phyloP scores from a whole-genome alignment of 2,888 invertebrate species.

The Drosophila siamana region DNA sequence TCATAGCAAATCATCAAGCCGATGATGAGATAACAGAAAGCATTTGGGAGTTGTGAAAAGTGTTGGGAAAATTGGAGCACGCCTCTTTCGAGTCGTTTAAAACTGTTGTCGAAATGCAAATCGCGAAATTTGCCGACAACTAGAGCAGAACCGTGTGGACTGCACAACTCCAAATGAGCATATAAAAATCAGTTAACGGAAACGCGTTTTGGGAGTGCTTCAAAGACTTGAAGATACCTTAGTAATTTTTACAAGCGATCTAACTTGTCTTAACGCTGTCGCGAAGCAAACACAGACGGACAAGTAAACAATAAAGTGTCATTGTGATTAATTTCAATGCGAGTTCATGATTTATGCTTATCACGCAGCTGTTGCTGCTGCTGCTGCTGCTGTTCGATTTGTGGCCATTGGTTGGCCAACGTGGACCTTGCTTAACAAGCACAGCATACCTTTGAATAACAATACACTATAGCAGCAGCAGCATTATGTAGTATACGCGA shows the following conservation, averaged over 20 bases:
- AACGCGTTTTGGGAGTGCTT: neutral
- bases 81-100: neutral
- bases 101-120: slow-evolving; percentile 1
- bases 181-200: neutral
- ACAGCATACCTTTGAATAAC: slow-evolving; percentile 1
- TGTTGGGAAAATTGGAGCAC: neutral
- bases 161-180: neutral
- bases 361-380: slow-evolving; percentile 22
- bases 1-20: neutral
- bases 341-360: slow-evolving; percentile 20
- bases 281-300: too few species aligned
- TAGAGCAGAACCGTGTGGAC: neutral
- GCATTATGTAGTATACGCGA: slow-evolving; percentile 1
- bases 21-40: neutral
- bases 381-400: neutral
- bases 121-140: neutral
- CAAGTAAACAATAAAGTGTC: neutral
- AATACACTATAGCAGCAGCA: neutral
- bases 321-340: neutral
- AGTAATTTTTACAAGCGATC: neutral
- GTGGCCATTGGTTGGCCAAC: neutral
- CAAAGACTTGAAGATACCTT: neutral
- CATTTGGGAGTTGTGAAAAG: neutral
- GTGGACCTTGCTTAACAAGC: neutral
- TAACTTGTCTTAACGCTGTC: neutral